Evolutionary conservation across 2,113 vertebrate genomes (phyloP).

Genomic region (Podocnemis expansa): DNA sequence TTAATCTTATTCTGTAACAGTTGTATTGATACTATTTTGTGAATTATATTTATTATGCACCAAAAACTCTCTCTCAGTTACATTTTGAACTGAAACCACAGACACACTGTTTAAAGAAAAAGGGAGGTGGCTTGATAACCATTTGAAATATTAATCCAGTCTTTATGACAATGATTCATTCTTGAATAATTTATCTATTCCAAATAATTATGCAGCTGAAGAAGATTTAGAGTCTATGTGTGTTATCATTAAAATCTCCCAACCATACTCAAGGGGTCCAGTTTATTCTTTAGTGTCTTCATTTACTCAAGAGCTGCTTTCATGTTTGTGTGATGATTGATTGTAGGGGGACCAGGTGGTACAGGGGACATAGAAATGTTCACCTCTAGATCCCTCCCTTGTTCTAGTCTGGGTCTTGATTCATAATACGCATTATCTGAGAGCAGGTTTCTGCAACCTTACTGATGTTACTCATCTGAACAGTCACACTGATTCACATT

Average conservation of each 20-base stretch:
- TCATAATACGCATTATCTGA: background rate
- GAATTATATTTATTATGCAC: background rate
- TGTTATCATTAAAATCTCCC: background rate
- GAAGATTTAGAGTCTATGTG: background rate
- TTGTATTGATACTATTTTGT: background rate
- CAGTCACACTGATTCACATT: background rate
- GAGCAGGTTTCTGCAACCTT: background rate
- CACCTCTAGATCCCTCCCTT: background rate
- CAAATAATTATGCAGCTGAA: background rate
- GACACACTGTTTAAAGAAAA: background rate
- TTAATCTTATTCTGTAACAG: background rate
- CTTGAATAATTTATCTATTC: background rate
- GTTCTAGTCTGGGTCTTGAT: background rate
- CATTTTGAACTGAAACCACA: background rate
- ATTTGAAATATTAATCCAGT: background rate
- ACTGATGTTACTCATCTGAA: background rate
- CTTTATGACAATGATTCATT: background rate
- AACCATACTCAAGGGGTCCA: background rate
- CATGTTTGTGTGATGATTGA: background rate
- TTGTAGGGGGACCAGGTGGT: fast-evolving
- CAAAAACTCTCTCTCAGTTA: background rate
- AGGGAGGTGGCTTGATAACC: background rate
- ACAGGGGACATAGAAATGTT: background rate
- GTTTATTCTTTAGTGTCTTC: background rate
- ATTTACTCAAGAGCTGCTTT: background rate